Percentiles rank a stretch among this genome's conserved stretches.
These are phyloP conservation scores for Neosilurus hyrtlii DNA, from an alignment of 2,797 vertebrate species.

Conservation along the genomic window DNA sequence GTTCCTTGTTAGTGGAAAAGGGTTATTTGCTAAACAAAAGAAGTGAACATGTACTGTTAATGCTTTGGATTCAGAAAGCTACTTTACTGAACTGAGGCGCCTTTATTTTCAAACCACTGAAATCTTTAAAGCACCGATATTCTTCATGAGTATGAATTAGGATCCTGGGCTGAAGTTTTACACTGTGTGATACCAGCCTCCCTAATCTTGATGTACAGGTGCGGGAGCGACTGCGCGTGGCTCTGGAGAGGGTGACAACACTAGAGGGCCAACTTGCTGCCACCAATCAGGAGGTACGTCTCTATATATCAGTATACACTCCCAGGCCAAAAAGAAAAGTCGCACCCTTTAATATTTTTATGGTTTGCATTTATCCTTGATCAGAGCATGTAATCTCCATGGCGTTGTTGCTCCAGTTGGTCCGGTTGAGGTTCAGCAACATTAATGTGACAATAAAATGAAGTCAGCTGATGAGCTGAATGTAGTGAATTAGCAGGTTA, in stretches of 20 bases:
- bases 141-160: background rate
- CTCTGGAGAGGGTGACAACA: constrained; percentile 87
- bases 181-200: background rate
- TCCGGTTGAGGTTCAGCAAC: no score
- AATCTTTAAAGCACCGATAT: background rate
- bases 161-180: background rate
- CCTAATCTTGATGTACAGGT: constrained; percentile 72
- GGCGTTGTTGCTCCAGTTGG: no score
- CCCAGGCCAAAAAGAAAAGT: background rate
- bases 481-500: no score
- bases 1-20: no score
- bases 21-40: background rate
- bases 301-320: background rate
- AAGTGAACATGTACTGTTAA: background rate
- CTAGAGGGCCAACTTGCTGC: constrained; percentile 87
- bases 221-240: constrained; percentile 87
- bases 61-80: background rate
- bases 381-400: no score
- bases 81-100: background rate
- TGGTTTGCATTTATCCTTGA: no score
- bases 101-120: background rate
- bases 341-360: no score
- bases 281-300: constrained; percentile 85
- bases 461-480: no score
- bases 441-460: no score